A percentile compares a stretch with the other conserved stretches of the same genome.
phyloP scores from a whole-genome alignment of 2,888 invertebrate species.

The Nasonia oneida region DNA sequence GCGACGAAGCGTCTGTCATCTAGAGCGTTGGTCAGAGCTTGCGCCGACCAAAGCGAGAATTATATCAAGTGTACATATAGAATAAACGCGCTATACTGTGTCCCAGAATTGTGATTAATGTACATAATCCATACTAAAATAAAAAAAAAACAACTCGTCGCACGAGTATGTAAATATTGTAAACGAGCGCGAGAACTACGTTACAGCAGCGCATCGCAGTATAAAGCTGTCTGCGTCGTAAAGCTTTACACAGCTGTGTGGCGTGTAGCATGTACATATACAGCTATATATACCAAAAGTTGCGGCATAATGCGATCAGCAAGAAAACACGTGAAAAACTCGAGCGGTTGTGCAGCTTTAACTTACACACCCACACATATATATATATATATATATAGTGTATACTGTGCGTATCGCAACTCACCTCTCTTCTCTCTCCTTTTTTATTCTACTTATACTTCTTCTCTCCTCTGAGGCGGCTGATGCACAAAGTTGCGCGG shows the following conservation, averaged over 20 bases:
- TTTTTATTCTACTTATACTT: neutral
- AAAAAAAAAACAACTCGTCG: neutral
- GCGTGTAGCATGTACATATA: neutral
- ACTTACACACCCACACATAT: neutral
- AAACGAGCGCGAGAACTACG: neutral
- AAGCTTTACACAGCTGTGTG: neutral
- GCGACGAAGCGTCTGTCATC: neutral
- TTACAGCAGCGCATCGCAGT: neutral
- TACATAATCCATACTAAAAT: neutral
- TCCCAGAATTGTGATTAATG: neutral
- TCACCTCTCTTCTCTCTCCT: neutral
- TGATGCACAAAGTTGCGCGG: neutral
- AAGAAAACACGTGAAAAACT: neutral
- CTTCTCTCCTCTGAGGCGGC: neutral
- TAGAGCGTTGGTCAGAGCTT: neutral
- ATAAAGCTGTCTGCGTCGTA: neutral
- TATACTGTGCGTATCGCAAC: neutral
- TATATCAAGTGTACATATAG: neutral
- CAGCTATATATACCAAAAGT: neutral
- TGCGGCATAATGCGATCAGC: neutral
- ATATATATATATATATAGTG: neutral
- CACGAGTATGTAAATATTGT: neutral
- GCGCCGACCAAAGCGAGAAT: neutral
- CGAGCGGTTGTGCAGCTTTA: slow-evolving; percentile 11
- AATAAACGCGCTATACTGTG: neutral